Conservation (phyloP, 2,888 invertebrate genomes). For the Leucoma salicis region DNA sequence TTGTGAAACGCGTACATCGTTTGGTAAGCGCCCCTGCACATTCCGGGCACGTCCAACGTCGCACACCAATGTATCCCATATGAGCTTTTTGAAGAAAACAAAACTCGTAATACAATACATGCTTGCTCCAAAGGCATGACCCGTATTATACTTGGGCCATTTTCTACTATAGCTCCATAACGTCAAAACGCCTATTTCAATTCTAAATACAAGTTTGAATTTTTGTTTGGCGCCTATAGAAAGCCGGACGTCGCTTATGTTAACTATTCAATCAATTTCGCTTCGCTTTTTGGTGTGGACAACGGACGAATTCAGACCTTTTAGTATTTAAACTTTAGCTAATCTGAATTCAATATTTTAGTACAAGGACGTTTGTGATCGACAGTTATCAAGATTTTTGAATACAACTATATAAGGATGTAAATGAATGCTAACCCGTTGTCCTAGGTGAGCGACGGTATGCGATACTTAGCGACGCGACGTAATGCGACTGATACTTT, state of each 20-base stretch:
- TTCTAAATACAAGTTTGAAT: conserved; percentile 22
- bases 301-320: too few relatives aligned
- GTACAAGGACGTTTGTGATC: too few relatives aligned
- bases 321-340: too few relatives aligned
- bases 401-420: too few relatives aligned
- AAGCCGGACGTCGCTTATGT: conserved; percentile 21
- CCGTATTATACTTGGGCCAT: conserved; percentile 16
- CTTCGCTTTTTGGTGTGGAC: conserved; percentile 1
- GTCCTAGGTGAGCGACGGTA: too few relatives aligned
- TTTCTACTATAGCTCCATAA: conserved; percentile 16
- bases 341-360: too few relatives aligned
- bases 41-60: conserved; percentile 51
- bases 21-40: conserved; percentile 25
- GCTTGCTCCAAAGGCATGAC: conserved; percentile 11
- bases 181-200: conserved; percentile 34
- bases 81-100: conserved; percentile 57
- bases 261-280: conserved; percentile 36
- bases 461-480: too few relatives aligned
- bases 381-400: too few relatives aligned
- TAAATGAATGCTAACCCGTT: too few relatives aligned
- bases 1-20: conserved; percentile 18
- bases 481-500: too few relatives aligned
- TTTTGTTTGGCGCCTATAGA: conserved; percentile 24
- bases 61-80: conserved; percentile 49
- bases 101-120: conserved; percentile 44